Percentiles rank a stretch among this genome's conserved stretches.
phyloP scores from a whole-genome alignment of 1,140 invertebrate genomes.

The Monomorium pharaonis region DNA sequence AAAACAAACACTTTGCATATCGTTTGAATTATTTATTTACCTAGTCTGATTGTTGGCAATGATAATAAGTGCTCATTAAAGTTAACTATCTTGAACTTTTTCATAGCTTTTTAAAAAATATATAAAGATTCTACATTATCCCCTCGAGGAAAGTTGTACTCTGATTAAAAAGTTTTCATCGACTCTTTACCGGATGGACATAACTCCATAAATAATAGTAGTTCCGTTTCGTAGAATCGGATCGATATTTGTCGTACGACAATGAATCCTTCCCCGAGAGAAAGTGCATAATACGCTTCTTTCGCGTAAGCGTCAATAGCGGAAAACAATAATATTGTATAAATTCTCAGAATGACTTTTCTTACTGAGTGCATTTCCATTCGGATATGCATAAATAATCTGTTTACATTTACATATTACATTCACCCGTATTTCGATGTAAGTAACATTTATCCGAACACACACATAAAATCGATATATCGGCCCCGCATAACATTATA shows the following conservation, averaged over 20 bases:
- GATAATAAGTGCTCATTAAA: neutral
- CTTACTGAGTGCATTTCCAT: neutral
- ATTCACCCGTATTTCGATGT: neutral
- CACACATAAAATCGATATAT: constrained; percentile 37
- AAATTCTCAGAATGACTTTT: constrained; percentile 14
- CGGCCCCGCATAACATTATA: neutral
- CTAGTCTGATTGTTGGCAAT: neutral
- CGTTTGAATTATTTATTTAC: constrained; percentile 9
- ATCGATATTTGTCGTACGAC: constrained; percentile 13
- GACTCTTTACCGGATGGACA: neutral
- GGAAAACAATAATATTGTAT: constrained; percentile 17
- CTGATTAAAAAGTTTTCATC: constrained; percentile 45
- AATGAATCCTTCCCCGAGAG: neutral
- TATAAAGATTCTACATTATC: constrained; percentile 26
- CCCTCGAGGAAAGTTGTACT: neutral
- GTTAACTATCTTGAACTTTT: constrained; percentile 6
- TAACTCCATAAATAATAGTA: constrained; percentile 41
- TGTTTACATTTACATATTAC: constrained; percentile 21
- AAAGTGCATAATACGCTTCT: too few species aligned
- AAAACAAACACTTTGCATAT: neutral
- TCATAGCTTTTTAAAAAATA: neutral
- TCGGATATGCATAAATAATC: constrained; percentile 21
- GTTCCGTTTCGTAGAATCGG: neutral
- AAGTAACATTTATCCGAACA: constrained; percentile 25
- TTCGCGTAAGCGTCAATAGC: neutral